Base-by-base conservation (phyloP, 35 echinoderm and acorn worm species). In the Apostichopus californicus region DNA sequence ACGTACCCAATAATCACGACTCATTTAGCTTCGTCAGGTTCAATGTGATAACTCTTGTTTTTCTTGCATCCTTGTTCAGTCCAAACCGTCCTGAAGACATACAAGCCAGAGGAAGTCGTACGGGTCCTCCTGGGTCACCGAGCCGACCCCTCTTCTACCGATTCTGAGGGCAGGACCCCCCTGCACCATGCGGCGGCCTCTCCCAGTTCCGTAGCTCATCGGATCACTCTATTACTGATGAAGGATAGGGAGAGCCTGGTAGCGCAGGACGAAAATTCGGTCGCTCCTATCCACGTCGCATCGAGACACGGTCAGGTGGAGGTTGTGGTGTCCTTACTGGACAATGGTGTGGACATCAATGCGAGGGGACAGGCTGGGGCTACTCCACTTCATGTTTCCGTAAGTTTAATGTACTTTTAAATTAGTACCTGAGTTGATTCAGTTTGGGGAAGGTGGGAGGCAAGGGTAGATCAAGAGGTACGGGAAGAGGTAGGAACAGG, bases 361-460 rank as follows among this genome's bases (percentile, higher is more conserved):
- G 46, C 65, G 23, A 90, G 97, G 23, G 97, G 95, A 1, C 91
- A 91, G 84, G 97, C 97, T 18, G 97, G 97, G 17, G 54, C 93
- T 13, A 99, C 97, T n/a, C 95, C 97, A 1, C 92, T 99, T 3
- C 97, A 99, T 94, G 86, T 99, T 1, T 96, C 97, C 28, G 97
- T 99, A 83, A 99, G 97, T 93, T 91, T 6, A 23, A 12, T 34
- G 28, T 34, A 25, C 24, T 25, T 25, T 25, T 25, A 25, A 25
- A 25, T 25, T 85, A 4, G 12, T 92, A 7, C 75, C 5, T 80
- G 12, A 80, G 9, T 34, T 34, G 17, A 17, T 77, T 77, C 15
- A 12, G 17, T 7, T 77, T 9, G 73, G 73, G 17, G 5, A 21
- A 17, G 17, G 73, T 77, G 17, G 18, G 73, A 9, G 80, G 80